phyloP scores from a whole-genome alignment of 1,140 invertebrate species.

The Euwallacea fornicatus region DNA sequence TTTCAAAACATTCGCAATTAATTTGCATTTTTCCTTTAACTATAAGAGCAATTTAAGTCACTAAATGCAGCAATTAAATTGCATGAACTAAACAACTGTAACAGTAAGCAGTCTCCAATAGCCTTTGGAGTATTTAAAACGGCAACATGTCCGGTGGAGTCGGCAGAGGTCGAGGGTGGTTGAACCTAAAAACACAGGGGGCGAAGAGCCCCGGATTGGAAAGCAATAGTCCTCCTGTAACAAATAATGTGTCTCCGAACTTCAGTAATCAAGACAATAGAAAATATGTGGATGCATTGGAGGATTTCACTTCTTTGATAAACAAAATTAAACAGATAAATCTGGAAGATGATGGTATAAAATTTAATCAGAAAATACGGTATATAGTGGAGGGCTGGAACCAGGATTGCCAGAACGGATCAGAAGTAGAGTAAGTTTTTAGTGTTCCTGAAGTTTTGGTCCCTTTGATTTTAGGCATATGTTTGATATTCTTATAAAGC shows the following conservation, averaged over 20 bases:
- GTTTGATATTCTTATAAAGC: background rate
- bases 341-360: slow-evolving; percentile 48
- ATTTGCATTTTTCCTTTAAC: too few species aligned
- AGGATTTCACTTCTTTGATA: slow-evolving; percentile 39
- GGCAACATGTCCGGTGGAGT: slow-evolving; percentile 29
- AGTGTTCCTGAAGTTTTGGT: background rate
- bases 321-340: slow-evolving; percentile 41
- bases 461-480: background rate
- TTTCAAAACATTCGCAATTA: too few species aligned
- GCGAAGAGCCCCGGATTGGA: slow-evolving; percentile 20
- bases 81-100: too few species aligned
- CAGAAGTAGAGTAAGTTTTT: slow-evolving; percentile 46
- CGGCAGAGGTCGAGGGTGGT: slow-evolving; percentile 48
- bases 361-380: slow-evolving; percentile 49
- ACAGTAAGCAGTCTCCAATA: too few species aligned
- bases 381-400: slow-evolving; percentile 44
- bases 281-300: slow-evolving; percentile 22
- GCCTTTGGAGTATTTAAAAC: too few species aligned
- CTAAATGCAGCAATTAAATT: too few species aligned
- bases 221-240: slow-evolving; percentile 8
- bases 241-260: slow-evolving; percentile 14
- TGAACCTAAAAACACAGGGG: slow-evolving; percentile 42
- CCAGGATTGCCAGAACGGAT: slow-evolving; percentile 39
- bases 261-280: slow-evolving; percentile 24
- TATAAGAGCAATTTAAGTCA: too few species aligned